These are phyloP conservation scores for Parazoanthus swiftii DNA, from an alignment of 92 coral and sea anemone species.

Conservation along the genomic window DNA sequence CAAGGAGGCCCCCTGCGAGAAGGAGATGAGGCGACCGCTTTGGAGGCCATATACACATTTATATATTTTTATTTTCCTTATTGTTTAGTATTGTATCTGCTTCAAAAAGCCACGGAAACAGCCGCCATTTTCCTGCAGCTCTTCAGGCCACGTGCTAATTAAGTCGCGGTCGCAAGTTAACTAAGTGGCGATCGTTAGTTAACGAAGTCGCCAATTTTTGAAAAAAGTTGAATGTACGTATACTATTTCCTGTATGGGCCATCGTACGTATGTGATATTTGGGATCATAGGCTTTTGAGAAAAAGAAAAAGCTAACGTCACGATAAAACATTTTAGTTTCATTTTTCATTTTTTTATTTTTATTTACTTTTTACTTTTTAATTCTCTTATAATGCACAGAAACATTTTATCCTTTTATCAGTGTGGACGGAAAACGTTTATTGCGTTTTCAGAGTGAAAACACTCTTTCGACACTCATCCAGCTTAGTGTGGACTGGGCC, in stretches of 20 bases:
- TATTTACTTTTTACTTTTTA: neutral
- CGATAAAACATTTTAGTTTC: constrained; percentile 5
- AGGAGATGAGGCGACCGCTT: constrained; percentile 11
- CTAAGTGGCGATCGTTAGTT: constrained; percentile 9
- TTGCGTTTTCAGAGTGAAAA: neutral
- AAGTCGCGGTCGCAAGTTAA: neutral
- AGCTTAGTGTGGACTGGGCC: constrained; percentile 7
- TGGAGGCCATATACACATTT: neutral
- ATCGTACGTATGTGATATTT: constrained; percentile 3
- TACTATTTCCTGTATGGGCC: constrained; percentile 8
- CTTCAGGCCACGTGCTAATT: constrained; percentile 10
- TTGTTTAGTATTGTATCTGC: constrained; percentile 1
- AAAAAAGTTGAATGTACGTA: constrained; percentile 6
- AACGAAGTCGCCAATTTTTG: constrained; percentile 4
- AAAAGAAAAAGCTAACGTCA: neutral
- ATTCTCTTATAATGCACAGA: constrained; percentile 1
- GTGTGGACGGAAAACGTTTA: neutral
- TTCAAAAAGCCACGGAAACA: constrained; percentile 3
- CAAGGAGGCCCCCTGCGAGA: constrained; percentile 2
- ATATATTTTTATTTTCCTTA: constrained; percentile 3
- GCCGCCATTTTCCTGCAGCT: constrained; percentile 1
- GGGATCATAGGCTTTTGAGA: neutral
- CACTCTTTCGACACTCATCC: neutral
- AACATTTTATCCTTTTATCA: constrained; percentile 5
- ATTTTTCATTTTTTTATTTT: constrained; percentile 2